phyloP scores from a whole-genome alignment of 1,140 invertebrate genomes.

The Diorhabda elongata region DNA sequence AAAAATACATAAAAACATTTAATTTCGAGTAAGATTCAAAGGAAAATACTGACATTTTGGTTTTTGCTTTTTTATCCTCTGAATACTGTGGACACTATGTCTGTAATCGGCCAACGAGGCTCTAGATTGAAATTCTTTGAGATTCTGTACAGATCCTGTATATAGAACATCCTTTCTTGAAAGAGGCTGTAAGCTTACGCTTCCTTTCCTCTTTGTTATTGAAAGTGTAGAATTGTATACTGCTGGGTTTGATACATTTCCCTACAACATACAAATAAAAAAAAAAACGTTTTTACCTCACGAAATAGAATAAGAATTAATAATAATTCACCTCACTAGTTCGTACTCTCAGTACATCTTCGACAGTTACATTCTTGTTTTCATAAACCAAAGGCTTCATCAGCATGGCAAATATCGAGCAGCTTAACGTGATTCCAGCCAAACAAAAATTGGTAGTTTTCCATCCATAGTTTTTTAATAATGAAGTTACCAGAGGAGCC shows the following conservation, averaged over 20 bases:
- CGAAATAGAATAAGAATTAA: too few species aligned
- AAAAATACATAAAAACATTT: too few species aligned
- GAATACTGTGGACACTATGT: slow-evolving; percentile 27
- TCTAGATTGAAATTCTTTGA: slow-evolving; percentile 7
- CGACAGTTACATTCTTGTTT: slow-evolving; percentile 54
- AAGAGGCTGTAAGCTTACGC: not conserved
- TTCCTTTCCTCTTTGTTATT: slow-evolving; percentile 3
- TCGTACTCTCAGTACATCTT: not conserved
- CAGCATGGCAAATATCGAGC: slow-evolving; percentile 85
- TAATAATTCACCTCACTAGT: not conserved
- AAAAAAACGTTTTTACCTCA: too few species aligned
- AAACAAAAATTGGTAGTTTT: slow-evolving; percentile 86
- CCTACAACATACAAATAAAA: not conserved
- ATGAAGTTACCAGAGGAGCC: slow-evolving; percentile 74
- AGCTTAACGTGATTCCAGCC: slow-evolving; percentile 88
- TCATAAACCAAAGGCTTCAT: slow-evolving; percentile 78
- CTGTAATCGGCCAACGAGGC: not conserved
- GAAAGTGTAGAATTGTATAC: slow-evolving; percentile 9
- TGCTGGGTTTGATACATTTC: not conserved
- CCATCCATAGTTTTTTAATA: slow-evolving; percentile 82
- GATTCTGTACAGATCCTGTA: slow-evolving; percentile 5
- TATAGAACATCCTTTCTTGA: slow-evolving; percentile 11
- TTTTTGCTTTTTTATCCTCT: slow-evolving; percentile 3
- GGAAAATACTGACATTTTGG: too few species aligned
- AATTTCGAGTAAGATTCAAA: too few species aligned